Percentiles rank a stretch among this genome's conserved stretches.
Evolutionary conservation across 2,113 vertebrate species (phyloP).

Genomic region (Natator depressus): DNA sequence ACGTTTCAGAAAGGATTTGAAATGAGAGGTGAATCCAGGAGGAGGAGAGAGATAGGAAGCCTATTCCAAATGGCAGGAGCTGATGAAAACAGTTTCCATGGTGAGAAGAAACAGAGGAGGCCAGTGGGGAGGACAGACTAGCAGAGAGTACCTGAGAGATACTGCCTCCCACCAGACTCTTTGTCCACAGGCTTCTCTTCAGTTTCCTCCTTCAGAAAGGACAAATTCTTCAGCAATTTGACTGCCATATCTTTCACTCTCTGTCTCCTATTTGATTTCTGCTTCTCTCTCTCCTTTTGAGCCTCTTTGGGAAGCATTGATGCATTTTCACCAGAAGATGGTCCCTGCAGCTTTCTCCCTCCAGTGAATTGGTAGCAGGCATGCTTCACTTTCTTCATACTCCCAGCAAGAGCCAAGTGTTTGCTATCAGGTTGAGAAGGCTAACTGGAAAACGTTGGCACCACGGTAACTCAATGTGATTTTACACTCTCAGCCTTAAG

Average conservation of each 20-base stretch:
- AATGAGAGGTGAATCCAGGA: not conserved
- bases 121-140: not conserved
- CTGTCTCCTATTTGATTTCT: not conserved
- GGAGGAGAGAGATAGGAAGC: not conserved
- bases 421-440: not conserved
- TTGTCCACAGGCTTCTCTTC: slow-evolving; percentile 27
- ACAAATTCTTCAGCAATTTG: slow-evolving; percentile 34
- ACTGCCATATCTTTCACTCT: slow-evolving; percentile 36
- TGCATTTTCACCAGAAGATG: not conserved
- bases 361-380: not conserved
- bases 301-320: slow-evolving; percentile 31
- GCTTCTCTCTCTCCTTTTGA: not conserved
- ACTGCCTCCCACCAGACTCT: not conserved
- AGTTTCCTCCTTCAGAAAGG: not conserved
- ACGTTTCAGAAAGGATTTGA: not conserved
- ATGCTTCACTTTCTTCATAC: slow-evolving; percentile 40
- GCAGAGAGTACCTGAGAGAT: not conserved
- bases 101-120: not conserved
- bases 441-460: not conserved
- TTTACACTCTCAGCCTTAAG: not conserved
- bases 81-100: not conserved
- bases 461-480: not conserved
- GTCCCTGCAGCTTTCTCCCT: not conserved
- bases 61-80: not conserved
- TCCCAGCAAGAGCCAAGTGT: not conserved